Conservation (phyloP, 2,113 vertebrate genomes). For the Coturnix japonica region DNA sequence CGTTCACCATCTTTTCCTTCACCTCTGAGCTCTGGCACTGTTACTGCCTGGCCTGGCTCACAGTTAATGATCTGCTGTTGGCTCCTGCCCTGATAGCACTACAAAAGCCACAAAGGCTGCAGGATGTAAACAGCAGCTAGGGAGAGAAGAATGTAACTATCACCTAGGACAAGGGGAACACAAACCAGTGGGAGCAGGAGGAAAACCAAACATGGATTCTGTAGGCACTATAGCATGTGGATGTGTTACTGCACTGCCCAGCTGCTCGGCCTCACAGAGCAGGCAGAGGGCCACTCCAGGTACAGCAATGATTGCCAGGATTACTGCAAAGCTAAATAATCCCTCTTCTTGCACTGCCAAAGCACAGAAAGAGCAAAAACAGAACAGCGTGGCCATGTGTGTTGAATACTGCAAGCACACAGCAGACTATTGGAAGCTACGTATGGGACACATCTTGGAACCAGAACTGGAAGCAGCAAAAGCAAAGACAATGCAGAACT, state of each 20-base stretch:
- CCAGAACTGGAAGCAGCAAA: not conserved
- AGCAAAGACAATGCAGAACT: not conserved
- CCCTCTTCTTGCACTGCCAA: not conserved
- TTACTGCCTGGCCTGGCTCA: not conserved
- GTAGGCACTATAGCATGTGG: not conserved
- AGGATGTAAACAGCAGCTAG: slow-evolving; percentile 36
- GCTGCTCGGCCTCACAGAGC: not conserved
- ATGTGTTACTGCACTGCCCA: not conserved
- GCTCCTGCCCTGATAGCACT: not conserved
- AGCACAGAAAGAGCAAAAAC: slow-evolving; percentile 7
- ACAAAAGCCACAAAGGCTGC: not conserved
- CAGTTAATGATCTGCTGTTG: not conserved
- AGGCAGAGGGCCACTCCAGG: slow-evolving; percentile 11
- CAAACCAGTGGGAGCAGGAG: not conserved
- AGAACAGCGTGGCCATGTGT: rapidly evolving
- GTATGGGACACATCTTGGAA: not conserved
- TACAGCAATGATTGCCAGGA: not conserved
- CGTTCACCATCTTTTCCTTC: not conserved
- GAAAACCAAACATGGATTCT: not conserved
- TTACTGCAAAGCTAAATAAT: slow-evolving; percentile 17
- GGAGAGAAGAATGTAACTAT: not conserved
- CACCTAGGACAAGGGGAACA: slow-evolving; percentile 3
- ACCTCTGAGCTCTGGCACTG: not conserved
- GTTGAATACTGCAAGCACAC: not conserved
- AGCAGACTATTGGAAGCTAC: not conserved